phyloP scores from a whole-genome alignment of 2,888 invertebrate genomes.

The Protophormia terraenovae region DNA sequence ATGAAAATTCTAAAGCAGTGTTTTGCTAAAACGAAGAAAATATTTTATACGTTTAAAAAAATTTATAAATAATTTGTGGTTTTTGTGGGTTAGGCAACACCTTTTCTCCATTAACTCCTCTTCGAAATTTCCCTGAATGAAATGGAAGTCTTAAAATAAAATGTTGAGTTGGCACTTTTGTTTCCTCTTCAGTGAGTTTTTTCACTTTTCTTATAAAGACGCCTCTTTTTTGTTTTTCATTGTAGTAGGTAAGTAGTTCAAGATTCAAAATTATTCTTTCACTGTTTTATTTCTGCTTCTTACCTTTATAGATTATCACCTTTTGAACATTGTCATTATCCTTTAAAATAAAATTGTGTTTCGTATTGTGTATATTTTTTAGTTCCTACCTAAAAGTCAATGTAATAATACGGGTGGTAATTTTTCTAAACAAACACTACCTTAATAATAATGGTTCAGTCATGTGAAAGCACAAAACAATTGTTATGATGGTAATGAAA shows the following conservation, averaged over 20 bases:
- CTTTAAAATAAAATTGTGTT: neutral
- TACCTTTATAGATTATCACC: conserved; percentile 47
- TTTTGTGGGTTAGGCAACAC: neutral
- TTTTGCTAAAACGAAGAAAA: neutral
- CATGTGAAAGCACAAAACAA: conserved; percentile 62
- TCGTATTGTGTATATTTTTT: conserved; percentile 6
- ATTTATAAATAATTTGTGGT: conserved; percentile 39
- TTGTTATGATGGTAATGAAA: conserved; percentile 51
- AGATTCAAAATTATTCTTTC: neutral
- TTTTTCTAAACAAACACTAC: conserved; percentile 33
- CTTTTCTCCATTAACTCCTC: neutral
- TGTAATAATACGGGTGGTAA: conserved; percentile 8
- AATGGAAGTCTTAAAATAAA: neutral
- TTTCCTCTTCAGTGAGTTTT: neutral
- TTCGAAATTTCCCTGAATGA: neutral
- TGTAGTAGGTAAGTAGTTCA: conserved; percentile 3
- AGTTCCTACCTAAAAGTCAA: neutral
- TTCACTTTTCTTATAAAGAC: conserved; percentile 13
- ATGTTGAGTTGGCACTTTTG: neutral
- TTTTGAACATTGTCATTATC: conserved; percentile 22
- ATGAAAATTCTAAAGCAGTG: conserved; percentile 36
- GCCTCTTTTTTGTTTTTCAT: conserved; percentile 41
- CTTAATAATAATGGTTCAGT: conserved; percentile 46
- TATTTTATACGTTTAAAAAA: neutral
- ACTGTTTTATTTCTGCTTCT: neutral